phyloP scores from a whole-genome alignment of 2,888 invertebrate genomes.

The Danaus chrysippus region DNA sequence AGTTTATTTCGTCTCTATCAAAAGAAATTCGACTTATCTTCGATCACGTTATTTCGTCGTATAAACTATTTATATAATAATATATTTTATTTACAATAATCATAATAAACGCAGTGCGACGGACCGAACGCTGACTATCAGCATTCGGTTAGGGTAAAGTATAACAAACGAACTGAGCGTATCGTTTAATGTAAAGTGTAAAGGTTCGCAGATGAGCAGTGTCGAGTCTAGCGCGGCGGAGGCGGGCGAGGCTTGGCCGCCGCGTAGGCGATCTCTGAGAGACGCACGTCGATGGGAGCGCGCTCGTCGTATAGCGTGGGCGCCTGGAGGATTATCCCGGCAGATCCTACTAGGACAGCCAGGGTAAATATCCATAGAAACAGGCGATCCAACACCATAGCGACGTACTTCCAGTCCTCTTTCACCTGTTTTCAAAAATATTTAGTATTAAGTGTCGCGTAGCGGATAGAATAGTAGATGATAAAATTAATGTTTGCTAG shows the following conservation, averaged over 20 bases:
- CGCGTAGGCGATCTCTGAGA: constrained; percentile 93
- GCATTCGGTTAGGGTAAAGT: constrained; percentile 12
- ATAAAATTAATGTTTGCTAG: too few relatives aligned
- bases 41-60: constrained; percentile 65
- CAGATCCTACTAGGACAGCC: constrained; percentile 95
- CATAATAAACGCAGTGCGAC: constrained; percentile 40
- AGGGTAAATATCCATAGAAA: constrained; percentile 98
- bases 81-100: constrained; percentile 50
- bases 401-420: constrained; percentile 99
- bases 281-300: constrained; percentile 90
- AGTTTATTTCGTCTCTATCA: constrained; percentile 74
- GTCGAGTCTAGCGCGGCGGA: constrained; percentile 49
- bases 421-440: constrained; percentile 82
- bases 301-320: constrained; percentile 96
- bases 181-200: constrained; percentile 12
- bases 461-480: too few relatives aligned
- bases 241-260: constrained; percentile 88
- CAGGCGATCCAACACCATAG: constrained; percentile 97
- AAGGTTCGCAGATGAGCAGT: constrained; percentile 33
- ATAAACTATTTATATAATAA: constrained; percentile 66
- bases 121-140: constrained; percentile 25
- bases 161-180: constrained; percentile 14
- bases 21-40: constrained; percentile 74
- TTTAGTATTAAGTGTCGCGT: not conserved
- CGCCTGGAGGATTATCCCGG: constrained; percentile 96